Evolutionary conservation across 2,113 vertebrate species (phyloP).

Genomic region (Callionymus lyra): DNA sequence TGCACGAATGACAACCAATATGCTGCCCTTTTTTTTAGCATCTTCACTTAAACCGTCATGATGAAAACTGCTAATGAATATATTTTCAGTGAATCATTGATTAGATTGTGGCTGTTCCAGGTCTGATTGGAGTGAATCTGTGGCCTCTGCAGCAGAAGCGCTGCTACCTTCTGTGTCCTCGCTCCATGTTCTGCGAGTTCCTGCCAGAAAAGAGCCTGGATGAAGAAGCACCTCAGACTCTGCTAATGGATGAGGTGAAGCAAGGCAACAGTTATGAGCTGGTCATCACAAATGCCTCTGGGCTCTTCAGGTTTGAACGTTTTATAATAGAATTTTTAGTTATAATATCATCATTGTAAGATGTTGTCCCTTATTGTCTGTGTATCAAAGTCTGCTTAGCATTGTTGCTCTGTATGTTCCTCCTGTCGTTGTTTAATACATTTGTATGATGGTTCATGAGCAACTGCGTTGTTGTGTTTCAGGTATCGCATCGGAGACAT

Average conservation of each 20-base stretch:
- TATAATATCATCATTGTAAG: no score
- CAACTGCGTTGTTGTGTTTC: constrained; percentile 2
- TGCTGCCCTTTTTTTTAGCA: no score
- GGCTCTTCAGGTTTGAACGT: constrained; percentile 73
- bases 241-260: constrained; percentile 77
- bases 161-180: constrained; percentile 76
- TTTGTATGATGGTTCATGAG: neutral
- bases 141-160: constrained; percentile 67
- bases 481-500: constrained; percentile 80
- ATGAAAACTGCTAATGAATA: no score
- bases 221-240: constrained; percentile 38
- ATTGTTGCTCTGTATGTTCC: no score
- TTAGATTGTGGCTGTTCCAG: constrained; percentile 48
- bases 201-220: constrained; percentile 60
- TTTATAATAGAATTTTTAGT: no score
- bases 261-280: constrained; percentile 72
- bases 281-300: constrained; percentile 69
- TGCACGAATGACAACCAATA: no score
- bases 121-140: constrained; percentile 78
- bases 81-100: no score
- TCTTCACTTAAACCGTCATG: no score
- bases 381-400: no score
- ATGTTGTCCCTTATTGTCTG: no score
- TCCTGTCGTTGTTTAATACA: no score
- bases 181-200: constrained; percentile 84